These are phyloP conservation scores for Cygnus atratus DNA, from an alignment of 2,113 vertebrate genomes.

Conservation along the genomic window DNA sequence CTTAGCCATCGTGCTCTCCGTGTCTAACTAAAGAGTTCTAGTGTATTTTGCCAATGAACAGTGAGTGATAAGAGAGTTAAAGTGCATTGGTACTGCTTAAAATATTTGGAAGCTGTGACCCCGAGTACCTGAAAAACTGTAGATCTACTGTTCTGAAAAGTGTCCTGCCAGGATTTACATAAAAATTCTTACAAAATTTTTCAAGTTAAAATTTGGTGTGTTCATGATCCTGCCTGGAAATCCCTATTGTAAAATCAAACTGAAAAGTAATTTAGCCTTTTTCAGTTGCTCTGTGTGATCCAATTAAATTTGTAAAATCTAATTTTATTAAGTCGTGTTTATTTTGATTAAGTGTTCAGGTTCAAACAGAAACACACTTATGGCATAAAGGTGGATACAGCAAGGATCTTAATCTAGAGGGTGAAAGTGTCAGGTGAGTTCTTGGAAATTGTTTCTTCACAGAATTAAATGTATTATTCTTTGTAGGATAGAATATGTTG, in stretches of 20 bases:
- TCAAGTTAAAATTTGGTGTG: background rate
- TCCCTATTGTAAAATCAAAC: background rate
- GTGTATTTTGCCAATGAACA: background rate
- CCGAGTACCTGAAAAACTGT: background rate
- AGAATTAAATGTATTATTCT: background rate
- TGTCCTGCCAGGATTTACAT: background rate
- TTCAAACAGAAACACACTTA: slow-evolving; percentile 65
- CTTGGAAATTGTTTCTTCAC: background rate
- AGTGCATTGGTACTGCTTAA: background rate
- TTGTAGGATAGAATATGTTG: background rate
- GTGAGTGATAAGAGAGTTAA: background rate
- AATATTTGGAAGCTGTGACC: background rate
- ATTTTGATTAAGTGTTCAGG: slow-evolving; percentile 59
- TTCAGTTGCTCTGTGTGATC: background rate
- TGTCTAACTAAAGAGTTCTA: background rate
- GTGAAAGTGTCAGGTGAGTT: slow-evolving; percentile 66
- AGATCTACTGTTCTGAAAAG: background rate
- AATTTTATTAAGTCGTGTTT: slow-evolving; percentile 20
- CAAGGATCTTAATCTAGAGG: slow-evolving; percentile 30
- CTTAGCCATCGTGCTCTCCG: rapidly evolving
- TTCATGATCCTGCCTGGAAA: background rate
- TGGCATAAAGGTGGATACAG: background rate
- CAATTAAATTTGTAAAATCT: background rate
- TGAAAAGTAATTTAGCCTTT: background rate
- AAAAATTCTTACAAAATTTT: rapidly evolving